These are phyloP conservation scores for Diabrotica virgifera DNA, from an alignment of 1,140 invertebrate species.

Conservation along the genomic window DNA sequence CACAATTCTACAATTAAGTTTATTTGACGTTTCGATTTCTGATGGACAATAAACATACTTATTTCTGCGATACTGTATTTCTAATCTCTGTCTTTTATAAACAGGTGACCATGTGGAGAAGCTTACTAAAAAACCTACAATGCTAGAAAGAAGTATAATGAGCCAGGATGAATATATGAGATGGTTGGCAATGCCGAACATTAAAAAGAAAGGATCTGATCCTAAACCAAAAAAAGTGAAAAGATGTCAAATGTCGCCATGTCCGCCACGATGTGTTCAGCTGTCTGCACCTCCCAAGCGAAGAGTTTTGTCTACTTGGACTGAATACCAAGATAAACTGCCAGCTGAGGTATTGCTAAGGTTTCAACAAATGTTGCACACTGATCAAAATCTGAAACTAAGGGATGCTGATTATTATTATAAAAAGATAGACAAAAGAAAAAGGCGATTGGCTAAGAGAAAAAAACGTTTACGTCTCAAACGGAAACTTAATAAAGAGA, in stretches of 20 bases:
- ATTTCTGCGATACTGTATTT: no score
- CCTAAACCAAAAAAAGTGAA: conserved; percentile 20
- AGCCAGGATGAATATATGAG: conserved; percentile 36
- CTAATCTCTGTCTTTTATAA: no score
- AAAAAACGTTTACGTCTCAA: conserved; percentile 24
- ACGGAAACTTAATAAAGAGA: conserved; percentile 20
- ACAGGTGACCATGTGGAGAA: background rate
- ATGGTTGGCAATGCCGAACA: conserved; percentile 28
- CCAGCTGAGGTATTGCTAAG: conserved; percentile 31
- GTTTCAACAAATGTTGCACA: conserved; percentile 34
- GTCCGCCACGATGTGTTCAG: conserved; percentile 33
- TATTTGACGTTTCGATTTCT: no score
- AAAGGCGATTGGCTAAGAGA: conserved; percentile 21
- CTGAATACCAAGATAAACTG: conserved; percentile 26
- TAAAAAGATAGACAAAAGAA: conserved; percentile 30
- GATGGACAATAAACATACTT: no score
- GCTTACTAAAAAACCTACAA: conserved; percentile 4
- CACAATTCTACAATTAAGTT: no score
- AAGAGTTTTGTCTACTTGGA: conserved; percentile 36
- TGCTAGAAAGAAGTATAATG: conserved; percentile 29
- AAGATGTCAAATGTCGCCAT: conserved; percentile 31
- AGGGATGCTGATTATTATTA: conserved; percentile 34
- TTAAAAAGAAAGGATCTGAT: conserved; percentile 14
- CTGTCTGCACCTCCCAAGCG: conserved; percentile 34
- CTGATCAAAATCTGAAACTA: conserved; percentile 34